These are phyloP conservation scores for Cecidostiba fungosa DNA, from an alignment of 2,888 invertebrate species.

Conservation along the genomic window DNA sequence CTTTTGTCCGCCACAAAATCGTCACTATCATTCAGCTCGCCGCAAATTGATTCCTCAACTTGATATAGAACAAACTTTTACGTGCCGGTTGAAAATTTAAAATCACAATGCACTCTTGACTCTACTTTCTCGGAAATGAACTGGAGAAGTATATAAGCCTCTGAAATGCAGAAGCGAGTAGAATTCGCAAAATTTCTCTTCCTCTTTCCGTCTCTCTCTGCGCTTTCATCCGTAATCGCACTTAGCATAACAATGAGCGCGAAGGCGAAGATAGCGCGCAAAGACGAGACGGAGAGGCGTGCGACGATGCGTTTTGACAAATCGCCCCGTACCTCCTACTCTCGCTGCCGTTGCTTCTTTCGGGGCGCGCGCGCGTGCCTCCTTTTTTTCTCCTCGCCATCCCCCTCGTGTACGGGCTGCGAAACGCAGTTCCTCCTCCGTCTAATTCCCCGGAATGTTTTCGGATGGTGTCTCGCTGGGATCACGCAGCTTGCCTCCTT, in stretches of 20 bases:
- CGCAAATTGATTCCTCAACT: background rate
- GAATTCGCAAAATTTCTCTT: constrained; percentile 53
- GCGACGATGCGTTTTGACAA: constrained; percentile 76
- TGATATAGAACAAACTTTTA: background rate
- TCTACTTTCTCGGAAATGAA: background rate
- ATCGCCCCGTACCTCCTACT: constrained; percentile 71
- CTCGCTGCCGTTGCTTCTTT: constrained; percentile 67
- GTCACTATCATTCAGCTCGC: constrained; percentile 27
- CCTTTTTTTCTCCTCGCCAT: constrained; percentile 59
- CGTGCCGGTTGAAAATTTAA: background rate
- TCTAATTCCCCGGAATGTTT: constrained; percentile 79
- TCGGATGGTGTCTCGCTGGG: constrained; percentile 77
- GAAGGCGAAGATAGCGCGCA: constrained; percentile 64
- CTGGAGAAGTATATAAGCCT: background rate
- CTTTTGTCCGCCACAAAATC: background rate
- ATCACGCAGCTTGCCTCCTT: constrained; percentile 75
- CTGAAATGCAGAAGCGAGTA: constrained; percentile 33
- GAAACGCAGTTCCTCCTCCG: constrained; percentile 71
- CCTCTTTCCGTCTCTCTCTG: constrained; percentile 55
- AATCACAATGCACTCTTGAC: background rate
- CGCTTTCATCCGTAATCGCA: constrained; percentile 70
- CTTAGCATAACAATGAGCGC: constrained; percentile 76
- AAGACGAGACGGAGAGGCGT: constrained; percentile 61
- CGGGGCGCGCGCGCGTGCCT: constrained; percentile 48
- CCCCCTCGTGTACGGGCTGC: constrained; percentile 26